Evolutionary conservation across 2,888 invertebrate species (phyloP), one percentile per base, ranked within the genome.

Genomic region (Oscheius myriophilus): DNA sequence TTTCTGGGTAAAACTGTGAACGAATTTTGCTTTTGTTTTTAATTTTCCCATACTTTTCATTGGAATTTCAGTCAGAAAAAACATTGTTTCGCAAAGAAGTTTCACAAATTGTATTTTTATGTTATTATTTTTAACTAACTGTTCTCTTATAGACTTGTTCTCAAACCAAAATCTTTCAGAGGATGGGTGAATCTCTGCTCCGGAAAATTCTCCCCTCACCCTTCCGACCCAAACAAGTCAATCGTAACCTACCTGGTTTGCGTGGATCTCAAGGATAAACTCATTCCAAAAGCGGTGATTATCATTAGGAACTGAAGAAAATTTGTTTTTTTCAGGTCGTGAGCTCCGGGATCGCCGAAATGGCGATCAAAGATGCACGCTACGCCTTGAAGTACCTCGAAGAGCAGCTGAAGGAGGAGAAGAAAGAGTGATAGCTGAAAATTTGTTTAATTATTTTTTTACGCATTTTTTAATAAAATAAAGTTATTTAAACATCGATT

Each of bases 251-350:
- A 67, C 26, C 41, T 70, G 51, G 70, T 67, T 14, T 64, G 58
- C 26, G 70, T 70, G 14, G 70, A 70, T 43, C 49, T 70, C 39
- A 64, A 52, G 39, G 70, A 64, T 26, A 70, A 64, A 25, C 59
- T 64, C 2, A 49, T 70, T 14, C 70, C 70, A 3, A 58, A 70
- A 53, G 49, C 61, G 42, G 70, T 70, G n/a, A 69, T 65, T 55
- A 12, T 18, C 6, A 14, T 12, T 25, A 26, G 6, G 9, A 49
- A 59, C 14, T 11, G 16, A 51, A 23, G 16, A 21, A 18, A n/a
- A 51, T 16, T 23, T 21, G 4, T 18, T 18, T 18, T n/a, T 62
- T 68, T 46, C 49, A 68, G 68, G 41, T 69, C 2, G 9, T 69
- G 42, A 64, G 64, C 25, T 53, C 52, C 11, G 57, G 58, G 41